Percentiles rank a stretch among this genome's conserved stretches.
Evolutionary conservation across 1,140 invertebrate species (phyloP).

Genomic region (Aphelinus atriplicis): DNA sequence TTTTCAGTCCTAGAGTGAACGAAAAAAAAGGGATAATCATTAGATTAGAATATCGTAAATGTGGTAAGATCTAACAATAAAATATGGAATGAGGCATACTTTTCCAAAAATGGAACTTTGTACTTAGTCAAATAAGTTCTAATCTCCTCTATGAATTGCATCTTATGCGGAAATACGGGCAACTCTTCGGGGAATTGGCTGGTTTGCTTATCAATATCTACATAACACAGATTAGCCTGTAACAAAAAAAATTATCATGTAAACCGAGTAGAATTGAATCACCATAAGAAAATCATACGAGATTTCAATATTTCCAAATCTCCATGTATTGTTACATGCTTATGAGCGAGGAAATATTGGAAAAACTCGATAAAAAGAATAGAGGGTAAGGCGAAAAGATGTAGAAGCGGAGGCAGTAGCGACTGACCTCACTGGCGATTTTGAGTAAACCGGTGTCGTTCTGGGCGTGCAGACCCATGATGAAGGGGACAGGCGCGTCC

Average conservation of each 20-base stretch:
- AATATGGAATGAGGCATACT: conserved; percentile 49
- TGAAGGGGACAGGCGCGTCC: conserved; percentile 98
- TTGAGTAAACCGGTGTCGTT: conserved; percentile 69
- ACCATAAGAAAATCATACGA: no score
- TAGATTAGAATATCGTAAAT: no score
- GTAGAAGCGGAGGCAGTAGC: no score
- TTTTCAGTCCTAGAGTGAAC: conserved; percentile 67
- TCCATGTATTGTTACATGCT: no score
- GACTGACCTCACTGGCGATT: conserved; percentile 71
- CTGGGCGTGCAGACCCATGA: conserved; percentile 88
- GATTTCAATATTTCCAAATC: no score
- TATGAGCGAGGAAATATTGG: no score
- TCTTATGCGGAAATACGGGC: conserved; percentile 89
- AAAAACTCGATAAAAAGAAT: no score
- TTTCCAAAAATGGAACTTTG: conserved; percentile 67
- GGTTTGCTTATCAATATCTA: conserved; percentile 93
- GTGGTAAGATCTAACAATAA: no score
- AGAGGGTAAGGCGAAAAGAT: no score
- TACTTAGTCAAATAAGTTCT: conserved; percentile 82
- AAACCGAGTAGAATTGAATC: no score
- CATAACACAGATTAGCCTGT: conserved; percentile 90
- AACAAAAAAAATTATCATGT: conserved; percentile 42
- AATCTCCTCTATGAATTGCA: conserved; percentile 88
- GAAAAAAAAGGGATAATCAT: not conserved
- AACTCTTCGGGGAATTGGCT: conserved; percentile 96